Evolutionary conservation across 30 jellyfish, hydroid and myxozoan species (phyloP).

Genomic region (Cassiopea andromeda): DNA sequence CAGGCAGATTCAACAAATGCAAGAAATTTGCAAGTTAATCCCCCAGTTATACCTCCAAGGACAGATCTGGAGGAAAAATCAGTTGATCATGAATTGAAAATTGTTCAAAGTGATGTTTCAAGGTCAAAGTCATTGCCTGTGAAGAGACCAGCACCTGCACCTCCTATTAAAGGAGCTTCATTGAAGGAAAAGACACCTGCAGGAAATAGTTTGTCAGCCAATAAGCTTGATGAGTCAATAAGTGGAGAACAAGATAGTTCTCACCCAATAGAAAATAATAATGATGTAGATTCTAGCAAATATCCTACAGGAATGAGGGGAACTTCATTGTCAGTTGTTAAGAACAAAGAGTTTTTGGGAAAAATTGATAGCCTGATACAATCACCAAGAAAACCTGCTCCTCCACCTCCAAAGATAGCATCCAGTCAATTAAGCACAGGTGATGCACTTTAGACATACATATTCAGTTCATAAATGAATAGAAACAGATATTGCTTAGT

Average conservation of each 20-base stretch:
- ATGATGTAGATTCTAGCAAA: not conserved
- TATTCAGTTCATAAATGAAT: not conserved
- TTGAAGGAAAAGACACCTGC: not conserved
- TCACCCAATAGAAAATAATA: not conserved
- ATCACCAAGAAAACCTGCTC: conserved; percentile 58
- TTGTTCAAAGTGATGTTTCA: not conserved
- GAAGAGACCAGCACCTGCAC: conserved; percentile 40
- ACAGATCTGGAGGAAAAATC: conserved; percentile 38
- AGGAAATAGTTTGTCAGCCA: not conserved
- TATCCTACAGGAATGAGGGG: conserved; percentile 9
- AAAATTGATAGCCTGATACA: not conserved
- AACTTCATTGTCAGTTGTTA: conserved; percentile 23
- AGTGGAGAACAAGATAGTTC: not conserved
- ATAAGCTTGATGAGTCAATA: not conserved
- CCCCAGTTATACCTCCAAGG: conserved; percentile 59
- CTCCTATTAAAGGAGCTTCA: conserved; percentile 7
- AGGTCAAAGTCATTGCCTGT: conserved; percentile 31
- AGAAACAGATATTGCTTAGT: not conserved
- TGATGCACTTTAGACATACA: not conserved
- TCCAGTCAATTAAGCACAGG: not conserved
- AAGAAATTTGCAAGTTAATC: not conserved
- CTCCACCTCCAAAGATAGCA: conserved; percentile 34
- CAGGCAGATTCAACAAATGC: not conserved
- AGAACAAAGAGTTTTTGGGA: not conserved
- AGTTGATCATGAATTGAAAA: not conserved